Evolutionary conservation across 2,888 invertebrate genomes (phyloP), one percentile per base, ranked within the genome.

Genomic region (Stenotaenia linearis): DNA sequence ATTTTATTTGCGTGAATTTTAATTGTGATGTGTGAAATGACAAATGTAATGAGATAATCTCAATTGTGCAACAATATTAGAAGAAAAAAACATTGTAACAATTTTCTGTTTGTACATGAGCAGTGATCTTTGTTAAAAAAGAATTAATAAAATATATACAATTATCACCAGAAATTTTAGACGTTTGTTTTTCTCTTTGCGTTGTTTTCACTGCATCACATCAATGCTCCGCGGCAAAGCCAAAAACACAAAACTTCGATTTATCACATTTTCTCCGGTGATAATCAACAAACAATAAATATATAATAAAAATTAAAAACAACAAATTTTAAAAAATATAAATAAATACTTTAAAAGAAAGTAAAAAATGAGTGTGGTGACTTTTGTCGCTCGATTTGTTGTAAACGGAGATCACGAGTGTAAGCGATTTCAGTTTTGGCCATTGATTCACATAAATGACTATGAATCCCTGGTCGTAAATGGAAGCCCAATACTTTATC

Each of bases 371-470:
- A 6, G 6, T 10, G 23, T 15, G 15, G 45, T n/a, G 45, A 45
- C 5, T 45, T 45, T 5, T 80, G 77, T 2, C 40, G 30, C 21
- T 25, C 21, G 7, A 32, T 23, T 18, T 80, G 80, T n/a, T 37
- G 10, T 35, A 12, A 15, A 18, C 80, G 56, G 21, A 80, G 50
- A 75, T 80, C 79, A 23, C 18, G 35, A 12, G 80, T 80, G 75
- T 76, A 80, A 12, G 77, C 61, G 23, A 80, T 74, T 30, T 80
- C 80, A 10, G 79, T 18, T 21, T 77, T 80, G n/a, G 79, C 79
- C 74, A 80, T 30, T 1, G 40, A 10, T 40, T 45, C 32, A 45
- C 80, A 80, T 2, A 80, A 76, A 21, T 69, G 56, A 35, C 78
- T 78, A 9, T 69, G 56, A 18, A 69, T 35, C 9, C 69, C 35